Conservation (phyloP, 2,797 vertebrate species). For the Echeneis naucrates region DNA sequence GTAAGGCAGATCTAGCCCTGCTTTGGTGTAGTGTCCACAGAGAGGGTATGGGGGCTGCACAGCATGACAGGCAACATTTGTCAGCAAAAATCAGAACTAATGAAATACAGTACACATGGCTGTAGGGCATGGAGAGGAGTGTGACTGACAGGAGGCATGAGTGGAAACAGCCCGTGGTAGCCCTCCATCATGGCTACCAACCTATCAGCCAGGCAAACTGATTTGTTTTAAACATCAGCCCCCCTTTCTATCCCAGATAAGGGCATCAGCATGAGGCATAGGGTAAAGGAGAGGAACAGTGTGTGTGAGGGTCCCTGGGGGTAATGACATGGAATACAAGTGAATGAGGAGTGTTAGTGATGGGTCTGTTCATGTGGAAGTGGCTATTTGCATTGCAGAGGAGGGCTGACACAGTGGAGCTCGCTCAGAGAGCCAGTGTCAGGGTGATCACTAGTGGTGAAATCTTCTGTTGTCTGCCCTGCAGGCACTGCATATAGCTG, state of each 20-base stretch:
- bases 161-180: conserved; percentile 70
- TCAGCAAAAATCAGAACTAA: conserved; percentile 85
- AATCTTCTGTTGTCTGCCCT: conserved; percentile 68
- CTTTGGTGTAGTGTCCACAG: conserved; percentile 68
- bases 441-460: conserved; percentile 64
- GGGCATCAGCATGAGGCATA: conserved; percentile 61
- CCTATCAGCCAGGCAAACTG: conserved; percentile 43
- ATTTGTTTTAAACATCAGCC: conserved; percentile 62
- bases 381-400: conserved; percentile 81
- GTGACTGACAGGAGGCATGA: conserved; percentile 82
- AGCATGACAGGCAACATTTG: conserved; percentile 78
- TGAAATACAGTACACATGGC: conserved; percentile 78
- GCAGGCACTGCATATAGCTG: conserved; percentile 56
- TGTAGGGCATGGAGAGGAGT: conserved; percentile 69
- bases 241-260: conserved; percentile 59
- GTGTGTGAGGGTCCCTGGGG: conserved; percentile 66
- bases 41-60: conserved; percentile 64
- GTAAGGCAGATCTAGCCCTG: conserved; percentile 78
- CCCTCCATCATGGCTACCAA: conserved; percentile 65
- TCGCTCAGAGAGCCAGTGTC: conserved; percentile 68
- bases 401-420: conserved; percentile 73
- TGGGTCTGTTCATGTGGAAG: conserved; percentile 78
- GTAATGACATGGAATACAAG: conserved; percentile 78
- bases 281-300: conserved; percentile 48
- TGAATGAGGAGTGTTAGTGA: conserved; percentile 69